These are phyloP conservation scores for Sphenopsis melanotis DNA, from an alignment of 2,797 vertebrate species.

Conservation along the genomic window DNA sequence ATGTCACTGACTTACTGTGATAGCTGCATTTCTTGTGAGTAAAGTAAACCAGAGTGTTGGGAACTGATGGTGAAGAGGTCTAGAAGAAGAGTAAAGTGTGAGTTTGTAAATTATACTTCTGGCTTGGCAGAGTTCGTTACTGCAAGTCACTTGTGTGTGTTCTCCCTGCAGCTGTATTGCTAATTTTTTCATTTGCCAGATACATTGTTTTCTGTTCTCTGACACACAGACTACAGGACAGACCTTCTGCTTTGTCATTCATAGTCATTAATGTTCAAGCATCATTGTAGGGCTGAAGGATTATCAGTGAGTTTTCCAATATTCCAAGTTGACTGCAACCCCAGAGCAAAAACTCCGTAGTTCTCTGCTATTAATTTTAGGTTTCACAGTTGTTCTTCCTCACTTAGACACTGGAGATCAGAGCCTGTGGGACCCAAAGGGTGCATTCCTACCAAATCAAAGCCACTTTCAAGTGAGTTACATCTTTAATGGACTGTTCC, in stretches of 20 bases:
- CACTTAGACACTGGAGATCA: neutral
- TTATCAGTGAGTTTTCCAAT: neutral
- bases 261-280: neutral
- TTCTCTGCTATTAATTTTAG: neutral
- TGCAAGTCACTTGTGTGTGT: neutral
- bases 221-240: neutral
- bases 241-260: neutral
- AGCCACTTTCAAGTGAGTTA: neutral
- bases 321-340: neutral
- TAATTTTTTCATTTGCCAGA: neutral
- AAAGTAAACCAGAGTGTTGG: neutral
- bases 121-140: neutral
- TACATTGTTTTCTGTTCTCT: neutral
- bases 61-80: neutral
- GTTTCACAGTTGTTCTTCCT: neutral
- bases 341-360: neutral
- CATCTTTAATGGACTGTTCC: neutral
- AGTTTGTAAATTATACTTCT: neutral
- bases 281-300: neutral
- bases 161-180: neutral
- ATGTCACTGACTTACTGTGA: neutral
- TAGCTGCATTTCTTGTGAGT: neutral
- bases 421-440: neutral
- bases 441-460: neutral
- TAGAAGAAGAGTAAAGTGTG: neutral